Base-by-base conservation (phyloP, 2,113 vertebrate genomes). In the Sorex fumeus region DNA sequence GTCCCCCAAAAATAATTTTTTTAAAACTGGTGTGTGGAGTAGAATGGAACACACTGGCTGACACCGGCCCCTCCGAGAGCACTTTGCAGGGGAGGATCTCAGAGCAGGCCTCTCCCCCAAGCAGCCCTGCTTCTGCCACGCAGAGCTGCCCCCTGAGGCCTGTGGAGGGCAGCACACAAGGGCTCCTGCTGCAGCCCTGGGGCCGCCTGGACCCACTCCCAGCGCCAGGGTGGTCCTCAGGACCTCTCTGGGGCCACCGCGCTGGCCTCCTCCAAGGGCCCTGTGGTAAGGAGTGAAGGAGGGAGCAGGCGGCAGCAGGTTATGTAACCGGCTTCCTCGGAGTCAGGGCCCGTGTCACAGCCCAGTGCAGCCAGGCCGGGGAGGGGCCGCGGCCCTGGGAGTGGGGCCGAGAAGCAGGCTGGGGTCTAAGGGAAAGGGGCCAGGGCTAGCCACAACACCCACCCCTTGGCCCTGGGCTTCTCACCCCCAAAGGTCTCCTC, bases 321-420 rank as follows among this genome's bases (percentile, higher is more conserved):
- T 97, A 96, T n/a, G 18, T 96, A 96, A 97, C 76, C 83, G 76
- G 92, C 91, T 94, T 91, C 84, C 89, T 92, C 43, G 19, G 91
- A 93, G 94, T 90, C 88, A 93, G 88, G 95, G 93, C 88, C 88
- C 90, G 19, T 62, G 88, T 93, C 88, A 83, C 60, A 94, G 94
- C 92, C 90, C 84, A 64, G 64, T 2, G 3, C 79, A 82, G n/a
- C 0, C 0, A 66, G 67, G 30, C 25, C 25, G 85, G 87, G 27
- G 84, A 89, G 43, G 72, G 43, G 13, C 16, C 91, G 91, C 82
- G 85, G 93, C 94, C 79, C 90, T n/a, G n/a, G n/a, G n/a, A n/a
- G n/a, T n/a, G n/a, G n/a, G 75, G 67, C 86, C 72, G 92, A 53
- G 84, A 86, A 77, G 62, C 96, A 95, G 80, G 47, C 81, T 87